Evolutionary conservation across 2,797 vertebrate genomes (phyloP).

Genomic region (Urophycis tenuis): DNA sequence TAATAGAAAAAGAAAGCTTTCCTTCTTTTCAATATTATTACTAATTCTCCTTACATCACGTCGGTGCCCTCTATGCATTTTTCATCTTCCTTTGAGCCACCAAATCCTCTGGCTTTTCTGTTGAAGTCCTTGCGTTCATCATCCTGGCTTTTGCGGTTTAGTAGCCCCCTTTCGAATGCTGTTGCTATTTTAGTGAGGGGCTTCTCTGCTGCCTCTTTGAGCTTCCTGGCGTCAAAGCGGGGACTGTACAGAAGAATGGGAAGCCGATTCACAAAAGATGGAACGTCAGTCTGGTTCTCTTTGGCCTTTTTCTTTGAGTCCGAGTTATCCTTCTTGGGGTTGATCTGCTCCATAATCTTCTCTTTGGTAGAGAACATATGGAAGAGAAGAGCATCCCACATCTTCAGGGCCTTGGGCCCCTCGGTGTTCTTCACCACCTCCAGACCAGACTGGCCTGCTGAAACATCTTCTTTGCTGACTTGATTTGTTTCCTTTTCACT

Average conservation of each 20-base stretch:
- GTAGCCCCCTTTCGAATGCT: conserved; percentile 66
- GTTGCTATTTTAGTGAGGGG: conserved; percentile 69
- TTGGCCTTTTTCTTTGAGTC: conserved; percentile 51
- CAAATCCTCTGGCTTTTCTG: conserved; percentile 80
- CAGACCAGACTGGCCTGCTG: conserved; percentile 34
- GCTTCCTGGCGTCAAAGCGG: conserved; percentile 85
- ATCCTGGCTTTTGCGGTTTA: conserved; percentile 62
- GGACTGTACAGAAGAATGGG: conserved; percentile 84
- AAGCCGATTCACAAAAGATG: conserved; percentile 68
- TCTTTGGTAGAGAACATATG: conserved; percentile 80
- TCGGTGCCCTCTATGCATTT: background rate
- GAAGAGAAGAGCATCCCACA: conserved; percentile 93
- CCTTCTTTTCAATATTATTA: background rate
- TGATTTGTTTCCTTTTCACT: conserved; percentile 20
- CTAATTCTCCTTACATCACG: background rate
- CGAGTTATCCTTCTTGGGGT: conserved; percentile 44
- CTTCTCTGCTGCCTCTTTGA: conserved; percentile 80
- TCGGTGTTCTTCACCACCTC: conserved; percentile 48
- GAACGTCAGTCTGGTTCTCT: conserved; percentile 47
- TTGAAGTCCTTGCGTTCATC: conserved; percentile 82
- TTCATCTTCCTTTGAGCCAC: conserved; percentile 34
- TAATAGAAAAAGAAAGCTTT: no score
- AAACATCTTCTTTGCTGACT: conserved; percentile 9
- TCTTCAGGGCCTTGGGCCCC: conserved; percentile 71
- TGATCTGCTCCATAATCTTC: conserved; percentile 60